Conservation (phyloP, 2,113 vertebrate species). For the Sylvietta virens region DNA sequence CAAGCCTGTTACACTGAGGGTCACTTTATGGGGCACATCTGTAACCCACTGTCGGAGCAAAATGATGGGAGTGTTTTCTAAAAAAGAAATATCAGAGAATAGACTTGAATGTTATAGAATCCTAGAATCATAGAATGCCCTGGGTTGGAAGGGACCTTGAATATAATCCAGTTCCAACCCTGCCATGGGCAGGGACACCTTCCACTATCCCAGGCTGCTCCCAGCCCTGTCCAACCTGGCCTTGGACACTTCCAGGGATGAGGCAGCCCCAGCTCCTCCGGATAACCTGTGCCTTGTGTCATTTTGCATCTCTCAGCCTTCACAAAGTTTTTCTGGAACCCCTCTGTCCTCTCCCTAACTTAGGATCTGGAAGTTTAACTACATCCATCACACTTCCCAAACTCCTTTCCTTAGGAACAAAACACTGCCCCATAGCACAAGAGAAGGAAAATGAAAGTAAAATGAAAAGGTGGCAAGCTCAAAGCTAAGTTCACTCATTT, state of each 20-base stretch:
- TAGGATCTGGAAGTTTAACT: not conserved
- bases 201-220: not conserved
- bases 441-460: not conserved
- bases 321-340: not conserved
- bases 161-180: not conserved
- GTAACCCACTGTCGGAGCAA: not conserved
- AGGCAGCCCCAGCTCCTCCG: not conserved
- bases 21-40: not conserved
- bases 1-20: not conserved
- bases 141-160: not conserved
- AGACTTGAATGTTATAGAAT: not conserved
- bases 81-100: not conserved
- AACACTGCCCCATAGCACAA: not conserved
- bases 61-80: not conserved
- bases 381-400: not conserved
- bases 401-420: not conserved
- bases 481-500: rapidly evolving
- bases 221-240: rapidly evolving
- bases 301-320: not conserved
- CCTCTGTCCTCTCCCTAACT: not conserved
- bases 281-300: not conserved
- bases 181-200: not conserved
- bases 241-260: not conserved
- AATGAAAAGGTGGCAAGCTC: not conserved
- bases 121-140: not conserved